A percentile compares a stretch with the other conserved stretches of the same genome.
Conservation (phyloP, 92 coral and sea anemone genomes). For the Actinostola sp. region DNA sequence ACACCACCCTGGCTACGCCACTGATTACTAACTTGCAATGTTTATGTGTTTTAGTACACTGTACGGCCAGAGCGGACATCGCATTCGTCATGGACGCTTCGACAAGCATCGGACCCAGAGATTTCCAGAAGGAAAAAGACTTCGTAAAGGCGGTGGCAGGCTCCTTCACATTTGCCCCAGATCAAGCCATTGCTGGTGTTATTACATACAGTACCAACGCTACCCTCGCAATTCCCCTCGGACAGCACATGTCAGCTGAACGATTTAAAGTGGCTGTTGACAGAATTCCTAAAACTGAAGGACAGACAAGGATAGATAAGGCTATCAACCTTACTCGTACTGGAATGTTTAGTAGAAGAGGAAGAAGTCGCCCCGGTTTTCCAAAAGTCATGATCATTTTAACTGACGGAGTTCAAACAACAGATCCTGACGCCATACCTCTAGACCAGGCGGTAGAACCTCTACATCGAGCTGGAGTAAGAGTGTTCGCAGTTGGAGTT, state of each 20-base stretch:
- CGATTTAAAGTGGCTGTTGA: slow-evolving; percentile 64
- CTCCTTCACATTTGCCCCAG: slow-evolving; percentile 56
- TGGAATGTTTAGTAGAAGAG: slow-evolving; percentile 45
- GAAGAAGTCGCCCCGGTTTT: slow-evolving; percentile 55
- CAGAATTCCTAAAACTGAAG: slow-evolving; percentile 56
- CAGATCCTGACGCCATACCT: slow-evolving; percentile 66
- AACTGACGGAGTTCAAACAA: slow-evolving; percentile 75
- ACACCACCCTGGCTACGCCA: too few species aligned
- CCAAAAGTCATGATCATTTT: slow-evolving; percentile 71
- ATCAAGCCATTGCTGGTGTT: slow-evolving; percentile 56
- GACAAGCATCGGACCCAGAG: slow-evolving; percentile 70
- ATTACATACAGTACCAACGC: slow-evolving; percentile 78
- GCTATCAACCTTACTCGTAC: slow-evolving; percentile 70
- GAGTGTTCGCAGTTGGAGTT: slow-evolving; percentile 64
- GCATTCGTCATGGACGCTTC: slow-evolving; percentile 88
- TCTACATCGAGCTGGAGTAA: slow-evolving; percentile 58
- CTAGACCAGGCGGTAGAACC: slow-evolving; percentile 67
- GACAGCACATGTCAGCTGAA: slow-evolving; percentile 16
- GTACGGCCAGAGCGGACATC: slow-evolving; percentile 50
- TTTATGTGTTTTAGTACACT: not conserved
- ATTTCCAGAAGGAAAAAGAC: slow-evolving; percentile 70
- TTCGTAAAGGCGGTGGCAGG: slow-evolving; percentile 76
- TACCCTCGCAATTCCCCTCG: slow-evolving; percentile 31
- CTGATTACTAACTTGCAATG: too few species aligned
- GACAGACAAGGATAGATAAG: slow-evolving; percentile 82